A percentile compares a stretch with the other conserved stretches of the same genome.
Evolutionary conservation across 2,888 invertebrate species (phyloP).

Genomic region (Drosophila cracens): DNA sequence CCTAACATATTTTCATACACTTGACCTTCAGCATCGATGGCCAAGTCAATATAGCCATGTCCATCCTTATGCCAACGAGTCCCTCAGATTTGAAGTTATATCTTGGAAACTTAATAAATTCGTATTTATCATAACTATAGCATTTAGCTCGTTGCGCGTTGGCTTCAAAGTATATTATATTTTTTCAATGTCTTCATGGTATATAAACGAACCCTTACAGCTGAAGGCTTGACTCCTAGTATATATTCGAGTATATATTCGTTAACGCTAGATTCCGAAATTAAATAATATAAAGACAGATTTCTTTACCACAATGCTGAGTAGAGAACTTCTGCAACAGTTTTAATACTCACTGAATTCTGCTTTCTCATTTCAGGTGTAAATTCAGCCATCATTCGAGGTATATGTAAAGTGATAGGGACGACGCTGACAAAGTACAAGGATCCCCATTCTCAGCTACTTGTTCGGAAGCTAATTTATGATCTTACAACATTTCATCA

Average conservation of each 20-base stretch:
- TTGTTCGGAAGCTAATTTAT: constrained; percentile 89
- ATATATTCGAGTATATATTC: background rate
- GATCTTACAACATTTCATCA: constrained; percentile 89
- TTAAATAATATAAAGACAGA: background rate
- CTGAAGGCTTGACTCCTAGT: background rate
- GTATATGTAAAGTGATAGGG: constrained; percentile 91
- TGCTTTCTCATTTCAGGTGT: constrained; percentile 87
- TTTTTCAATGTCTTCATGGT: background rate
- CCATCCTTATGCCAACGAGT: background rate
- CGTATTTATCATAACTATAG: background rate
- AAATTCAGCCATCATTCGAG: constrained; percentile 91
- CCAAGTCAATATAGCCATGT: background rate
- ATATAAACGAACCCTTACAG: background rate
- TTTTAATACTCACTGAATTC: background rate
- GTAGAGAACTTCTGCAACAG: background rate
- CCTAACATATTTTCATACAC: too few species aligned
- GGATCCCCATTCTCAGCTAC: constrained; percentile 91
- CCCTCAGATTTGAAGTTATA: background rate
- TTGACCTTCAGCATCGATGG: background rate
- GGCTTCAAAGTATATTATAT: background rate
- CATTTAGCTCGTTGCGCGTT: background rate
- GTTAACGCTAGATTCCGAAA: background rate
- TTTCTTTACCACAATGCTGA: background rate
- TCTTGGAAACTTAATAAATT: background rate
- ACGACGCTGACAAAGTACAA: constrained; percentile 92